Base-by-base conservation (phyloP, 2,113 vertebrate genomes). In the Rhinopomastus cyanomelas region DNA sequence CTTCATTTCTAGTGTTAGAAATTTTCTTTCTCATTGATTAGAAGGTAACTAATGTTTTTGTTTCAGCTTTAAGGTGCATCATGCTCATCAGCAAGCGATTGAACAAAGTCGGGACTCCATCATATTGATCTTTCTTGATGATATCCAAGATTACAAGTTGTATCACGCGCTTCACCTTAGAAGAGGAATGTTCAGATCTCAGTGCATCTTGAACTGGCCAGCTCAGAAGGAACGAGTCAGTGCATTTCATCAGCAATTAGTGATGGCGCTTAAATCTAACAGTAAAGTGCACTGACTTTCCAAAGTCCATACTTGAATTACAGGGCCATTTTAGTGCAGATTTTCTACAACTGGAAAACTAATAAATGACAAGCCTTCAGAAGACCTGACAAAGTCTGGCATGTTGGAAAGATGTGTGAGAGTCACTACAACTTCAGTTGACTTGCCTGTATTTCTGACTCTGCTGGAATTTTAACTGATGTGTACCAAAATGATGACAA, bases 91-190 rank as follows among this genome's bases (percentile, higher is more conserved):
- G 81, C 98, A 99, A 98, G 98, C 98, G 80, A 97, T 99, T 72
- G 98, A 99, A 95, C 97, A 98, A 94, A 99, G 98, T 92, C 97
- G 98, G 20, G 98, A 99, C 94, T 98, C 98, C 6, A 98, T 99
- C 88, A 97, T 99, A 65, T 61, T 99, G 95, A 97, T 99, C 71
- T 99, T 99, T 93, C 97, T 99, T 68, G 97, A 99, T 51, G 97
- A 99, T 23, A 98, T 99, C 49, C 98, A 98, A 15, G 99, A 99
- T 95, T 98, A 99, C 94, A 98, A 96, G 89, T 85, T 99, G 66
- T 98, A 98, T 57, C 97, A 96, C 2, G 96, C 98, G 8, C 98
- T 99, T 89, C 97, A 97, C 55, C 96, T 99, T 42, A 97, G 98
- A 94, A 98, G 98, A 96, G 98, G 98, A 86, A 99, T 99, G 99